Conservation (phyloP, 2,888 invertebrate species). For the Watsonalla cultraria region DNA sequence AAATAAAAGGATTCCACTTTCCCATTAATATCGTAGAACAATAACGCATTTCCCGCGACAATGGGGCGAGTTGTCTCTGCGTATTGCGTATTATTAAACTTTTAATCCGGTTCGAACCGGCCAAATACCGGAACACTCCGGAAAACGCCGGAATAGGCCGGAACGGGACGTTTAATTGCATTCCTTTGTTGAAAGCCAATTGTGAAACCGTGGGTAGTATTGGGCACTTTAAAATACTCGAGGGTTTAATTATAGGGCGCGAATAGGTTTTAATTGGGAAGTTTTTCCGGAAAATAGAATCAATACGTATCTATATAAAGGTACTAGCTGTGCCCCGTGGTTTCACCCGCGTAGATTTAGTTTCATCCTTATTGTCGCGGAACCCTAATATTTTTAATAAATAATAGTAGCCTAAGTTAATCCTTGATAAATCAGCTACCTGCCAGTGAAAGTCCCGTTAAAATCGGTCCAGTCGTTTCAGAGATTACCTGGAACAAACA, state of each 20-base stretch:
- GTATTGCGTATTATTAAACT: conserved; percentile 3
- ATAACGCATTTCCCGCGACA: not conserved
- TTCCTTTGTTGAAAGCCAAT: conserved; percentile 28
- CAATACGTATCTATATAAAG: too few relatives aligned
- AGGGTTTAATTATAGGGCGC: not conserved
- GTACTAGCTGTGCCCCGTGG: too few relatives aligned
- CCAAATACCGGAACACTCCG: conserved; percentile 12
- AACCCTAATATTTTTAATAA: too few relatives aligned
- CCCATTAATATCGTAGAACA: not conserved
- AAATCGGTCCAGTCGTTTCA: too few relatives aligned
- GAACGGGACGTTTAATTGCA: conserved; percentile 30
- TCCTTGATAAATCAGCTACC: too few relatives aligned
- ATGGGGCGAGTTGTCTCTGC: not conserved
- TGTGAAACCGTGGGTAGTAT: not conserved
- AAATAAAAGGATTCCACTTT: not conserved
- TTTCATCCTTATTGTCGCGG: too few relatives aligned
- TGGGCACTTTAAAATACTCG: not conserved
- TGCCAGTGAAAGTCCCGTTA: too few relatives aligned
- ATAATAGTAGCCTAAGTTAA: too few relatives aligned
- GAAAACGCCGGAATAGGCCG: conserved; percentile 15
- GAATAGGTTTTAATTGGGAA: not conserved
- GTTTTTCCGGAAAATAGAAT: too few relatives aligned
- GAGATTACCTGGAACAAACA: too few relatives aligned
- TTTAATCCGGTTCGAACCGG: conserved; percentile 5
- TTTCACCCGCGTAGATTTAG: too few relatives aligned